phyloP scores from a whole-genome alignment of 1,140 invertebrate genomes.

The Matsumurasca onukii region DNA sequence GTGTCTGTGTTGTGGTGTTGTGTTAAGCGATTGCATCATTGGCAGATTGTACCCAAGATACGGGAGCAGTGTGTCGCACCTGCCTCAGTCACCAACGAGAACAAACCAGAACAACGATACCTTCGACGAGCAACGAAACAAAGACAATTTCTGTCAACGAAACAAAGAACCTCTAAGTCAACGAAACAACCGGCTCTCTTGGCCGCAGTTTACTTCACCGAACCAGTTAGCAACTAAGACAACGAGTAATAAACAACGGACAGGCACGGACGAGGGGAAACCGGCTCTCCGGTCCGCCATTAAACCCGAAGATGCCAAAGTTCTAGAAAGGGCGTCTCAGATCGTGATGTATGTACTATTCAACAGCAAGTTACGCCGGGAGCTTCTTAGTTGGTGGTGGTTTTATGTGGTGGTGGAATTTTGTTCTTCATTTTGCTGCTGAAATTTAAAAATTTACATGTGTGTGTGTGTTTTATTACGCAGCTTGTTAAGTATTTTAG shows the following conservation, averaged over 20 bases:
- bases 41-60: slow-evolving; percentile 28
- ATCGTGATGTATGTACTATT: slow-evolving; percentile 77
- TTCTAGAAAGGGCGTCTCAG: slow-evolving; percentile 78
- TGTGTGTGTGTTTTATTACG: no score
- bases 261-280: slow-evolving; percentile 51
- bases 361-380: background rate
- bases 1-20: slow-evolving; percentile 44
- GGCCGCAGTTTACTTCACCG: slow-evolving; percentile 16
- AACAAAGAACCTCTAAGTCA: slow-evolving; percentile 7
- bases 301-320: slow-evolving; percentile 67
- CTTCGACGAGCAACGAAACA: slow-evolving; percentile 24
- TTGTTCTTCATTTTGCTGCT: no score
- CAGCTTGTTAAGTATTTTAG: no score
- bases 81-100: slow-evolving; percentile 4
- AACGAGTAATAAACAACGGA: slow-evolving; percentile 45
- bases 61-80: background rate
- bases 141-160: slow-evolving; percentile 30
- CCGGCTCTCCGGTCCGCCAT: slow-evolving; percentile 43
- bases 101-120: slow-evolving; percentile 18
- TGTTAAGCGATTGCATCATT: slow-evolving; percentile 12
- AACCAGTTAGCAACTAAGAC: slow-evolving; percentile 1
- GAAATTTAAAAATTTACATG: no score
- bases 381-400: slow-evolving; percentile 19
- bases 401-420: background rate
- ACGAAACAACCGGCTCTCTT: slow-evolving; percentile 19